Evolutionary conservation across 1,140 invertebrate species (phyloP), one percentile per base, ranked within the genome.

Genomic region (Limonius californicus): DNA sequence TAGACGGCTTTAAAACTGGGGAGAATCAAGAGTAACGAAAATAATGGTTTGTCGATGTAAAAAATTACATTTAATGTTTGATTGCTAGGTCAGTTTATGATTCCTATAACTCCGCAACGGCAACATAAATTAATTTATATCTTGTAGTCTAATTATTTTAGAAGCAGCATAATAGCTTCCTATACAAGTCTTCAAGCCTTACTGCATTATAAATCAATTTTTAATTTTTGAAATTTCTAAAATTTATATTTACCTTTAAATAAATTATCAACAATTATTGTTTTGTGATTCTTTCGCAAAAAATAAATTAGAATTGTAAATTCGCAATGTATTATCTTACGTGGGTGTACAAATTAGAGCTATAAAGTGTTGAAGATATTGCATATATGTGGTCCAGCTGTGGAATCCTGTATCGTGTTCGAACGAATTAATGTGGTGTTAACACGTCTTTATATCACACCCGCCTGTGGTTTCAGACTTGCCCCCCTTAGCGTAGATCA

Each of bases 381-480:
- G 35, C 35, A 39, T 39, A 39, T 39, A 39, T 39, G 20, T 21
- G 45, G 45, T 50, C 45, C 45, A 50, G 45, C 45, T 19, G 45
- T 50, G 45, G 45, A 16, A 39, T 39, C 23, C n/a, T 39, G 11
- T 50, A 50, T 50, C 45, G 20, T 21, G 20, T 50, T 50, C 45
- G 3, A 18, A 3, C 14, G 45, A 32, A 55, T 55, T 27, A 55
- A 55, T 55, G 53, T 16, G 27, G 53, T 32, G 53, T 55, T 55
- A 55, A 55, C 53, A 55, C 27, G 27, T 55, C 53, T 55, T 55
- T 55, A 55, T 55, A 55, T 55, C 20, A 55, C 53, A 55, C 53
- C 53, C 53, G 20, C 53, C 53, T 32, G 53, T 19, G 14, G 45
- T 32, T 32, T 23, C 4, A 23, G 15, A 30, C 50, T 14, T 50